phyloP scores from a whole-genome alignment of 2,888 invertebrate genomes.

The Clanis bilineata region DNA sequence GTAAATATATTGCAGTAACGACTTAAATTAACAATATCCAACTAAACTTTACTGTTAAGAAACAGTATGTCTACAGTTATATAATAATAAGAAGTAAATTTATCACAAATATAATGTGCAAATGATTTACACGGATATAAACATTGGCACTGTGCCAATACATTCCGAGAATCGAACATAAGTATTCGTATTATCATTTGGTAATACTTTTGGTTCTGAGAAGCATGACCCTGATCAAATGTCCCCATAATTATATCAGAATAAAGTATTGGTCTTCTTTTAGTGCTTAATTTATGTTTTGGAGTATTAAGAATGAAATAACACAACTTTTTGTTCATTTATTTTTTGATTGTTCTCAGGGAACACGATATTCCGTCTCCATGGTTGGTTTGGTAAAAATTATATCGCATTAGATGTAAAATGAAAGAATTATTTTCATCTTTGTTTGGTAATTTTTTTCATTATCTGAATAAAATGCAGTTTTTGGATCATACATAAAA shows the following conservation, averaged over 20 bases:
- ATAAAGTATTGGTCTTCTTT: not conserved
- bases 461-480: too few species aligned
- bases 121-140: not conserved
- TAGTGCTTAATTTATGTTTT: not conserved
- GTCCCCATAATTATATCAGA: slow-evolving; percentile 11
- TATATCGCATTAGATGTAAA: too few species aligned
- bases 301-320: not conserved
- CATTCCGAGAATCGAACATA: not conserved
- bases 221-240: slow-evolving; percentile 6
- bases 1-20: too few species aligned
- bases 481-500: too few species aligned
- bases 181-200: slow-evolving; percentile 13
- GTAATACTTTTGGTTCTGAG: slow-evolving; percentile 9
- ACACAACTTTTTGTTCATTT: not conserved
- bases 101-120: not conserved
- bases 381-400: too few species aligned
- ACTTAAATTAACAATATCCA: too few species aligned
- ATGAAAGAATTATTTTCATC: too few species aligned
- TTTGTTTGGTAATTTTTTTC: too few species aligned
- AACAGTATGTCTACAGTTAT: not conserved
- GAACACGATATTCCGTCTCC: too few species aligned
- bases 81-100: not conserved
- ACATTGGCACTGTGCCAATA: slow-evolving; percentile 1
- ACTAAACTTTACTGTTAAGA: too few species aligned
- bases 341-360: not conserved